These are phyloP conservation scores for Motacilla alba DNA, from an alignment of 2,113 vertebrate species.

Conservation along the genomic window DNA sequence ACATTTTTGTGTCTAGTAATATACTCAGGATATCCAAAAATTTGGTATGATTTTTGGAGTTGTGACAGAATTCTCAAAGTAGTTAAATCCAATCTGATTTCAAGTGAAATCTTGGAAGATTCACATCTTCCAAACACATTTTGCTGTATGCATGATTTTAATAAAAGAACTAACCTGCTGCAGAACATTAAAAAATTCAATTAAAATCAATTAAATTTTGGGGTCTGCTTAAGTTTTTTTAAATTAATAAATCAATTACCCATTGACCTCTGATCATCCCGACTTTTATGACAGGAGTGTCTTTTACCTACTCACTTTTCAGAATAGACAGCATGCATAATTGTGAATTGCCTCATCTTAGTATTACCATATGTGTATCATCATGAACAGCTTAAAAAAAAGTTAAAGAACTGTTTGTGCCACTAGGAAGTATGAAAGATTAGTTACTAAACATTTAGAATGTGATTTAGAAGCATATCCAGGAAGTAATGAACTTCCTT, in stretches of 20 bases:
- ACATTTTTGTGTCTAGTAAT: not conserved
- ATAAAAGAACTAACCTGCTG: not conserved
- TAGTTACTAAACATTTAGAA: not conserved
- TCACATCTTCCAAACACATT: not conserved
- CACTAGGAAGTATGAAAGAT: not conserved
- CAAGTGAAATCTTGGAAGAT: not conserved
- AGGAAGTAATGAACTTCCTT: not conserved
- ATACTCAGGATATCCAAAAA: not conserved
- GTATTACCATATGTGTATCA: not conserved
- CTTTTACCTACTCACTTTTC: not conserved
- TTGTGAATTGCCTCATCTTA: not conserved
- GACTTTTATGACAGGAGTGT: not conserved
- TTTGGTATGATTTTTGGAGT: not conserved
- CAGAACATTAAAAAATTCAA: not conserved
- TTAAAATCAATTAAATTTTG: not conserved
- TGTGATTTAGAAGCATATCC: not conserved
- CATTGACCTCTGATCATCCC: not conserved
- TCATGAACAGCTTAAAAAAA: not conserved
- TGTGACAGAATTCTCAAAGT: not conserved
- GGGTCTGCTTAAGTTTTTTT: not conserved
- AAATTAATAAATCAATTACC: not conserved
- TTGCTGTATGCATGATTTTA: not conserved
- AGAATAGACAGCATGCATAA: not conserved
- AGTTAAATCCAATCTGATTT: not conserved
- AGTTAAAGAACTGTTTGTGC: not conserved